These are phyloP conservation scores for Diogma glabrata DNA, from an alignment of 2,888 invertebrate genomes.

Conservation along the genomic window DNA sequence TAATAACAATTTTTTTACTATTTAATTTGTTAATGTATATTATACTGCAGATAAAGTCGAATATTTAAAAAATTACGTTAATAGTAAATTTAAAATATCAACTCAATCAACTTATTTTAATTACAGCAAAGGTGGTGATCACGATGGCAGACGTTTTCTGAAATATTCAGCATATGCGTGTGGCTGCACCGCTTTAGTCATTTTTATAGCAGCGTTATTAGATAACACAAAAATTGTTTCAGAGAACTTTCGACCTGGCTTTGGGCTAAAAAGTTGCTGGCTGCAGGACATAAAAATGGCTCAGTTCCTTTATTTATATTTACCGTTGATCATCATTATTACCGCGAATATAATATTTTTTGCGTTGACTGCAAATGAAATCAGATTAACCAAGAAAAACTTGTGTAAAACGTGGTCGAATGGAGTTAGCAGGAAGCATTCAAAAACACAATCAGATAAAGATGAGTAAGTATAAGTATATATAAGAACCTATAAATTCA, in stretches of 20 bases:
- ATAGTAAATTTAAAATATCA: too few relatives aligned
- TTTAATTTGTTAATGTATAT: too few relatives aligned
- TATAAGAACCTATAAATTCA: too few relatives aligned
- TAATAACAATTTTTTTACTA: too few relatives aligned
- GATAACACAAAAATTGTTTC: constrained; percentile 21
- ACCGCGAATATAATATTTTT: constrained; percentile 31
- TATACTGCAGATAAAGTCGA: too few relatives aligned
- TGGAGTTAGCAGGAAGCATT: constrained; percentile 30
- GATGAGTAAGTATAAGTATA: too few relatives aligned
- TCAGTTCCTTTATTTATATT: constrained; percentile 28
- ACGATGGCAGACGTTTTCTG: constrained; percentile 30
- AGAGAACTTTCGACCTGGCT: constrained; percentile 29
- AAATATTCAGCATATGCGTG: constrained; percentile 33
- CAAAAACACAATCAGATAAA: background rate
- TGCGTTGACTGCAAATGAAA: constrained; percentile 31
- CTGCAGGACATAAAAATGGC: constrained; percentile 23
- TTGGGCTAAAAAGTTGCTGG: constrained; percentile 42
- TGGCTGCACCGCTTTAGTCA: constrained; percentile 27
- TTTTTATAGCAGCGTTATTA: constrained; percentile 27
- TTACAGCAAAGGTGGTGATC: constrained; percentile 11
- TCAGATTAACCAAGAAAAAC: constrained; percentile 31
- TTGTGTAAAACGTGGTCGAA: constrained; percentile 28
- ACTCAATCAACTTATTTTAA: too few relatives aligned
- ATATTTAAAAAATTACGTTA: too few relatives aligned
- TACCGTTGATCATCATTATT: constrained; percentile 29